Base-by-base conservation (phyloP, 2,797 vertebrate genomes). In the Platalea minor region DNA sequence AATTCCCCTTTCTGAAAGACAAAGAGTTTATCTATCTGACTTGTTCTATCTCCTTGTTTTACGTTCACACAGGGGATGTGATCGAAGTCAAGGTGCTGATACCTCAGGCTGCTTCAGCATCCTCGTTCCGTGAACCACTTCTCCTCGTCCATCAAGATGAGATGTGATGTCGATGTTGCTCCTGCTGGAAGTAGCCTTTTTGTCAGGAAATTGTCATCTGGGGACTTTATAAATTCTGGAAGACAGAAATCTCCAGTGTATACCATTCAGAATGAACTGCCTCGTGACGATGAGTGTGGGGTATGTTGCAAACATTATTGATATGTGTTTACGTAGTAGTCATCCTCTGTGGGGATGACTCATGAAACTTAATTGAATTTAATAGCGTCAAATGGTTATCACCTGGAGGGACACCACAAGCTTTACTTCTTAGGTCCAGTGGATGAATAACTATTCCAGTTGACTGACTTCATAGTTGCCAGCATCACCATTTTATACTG, bases 171-270 rank as follows among this genome's bases (percentile, higher is more conserved):
- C 65, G 85, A 26, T 61, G 59, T 48, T 75, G 43, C 6, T 76
- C 45, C 81, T 85, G 67, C 37, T 87, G 59, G 35, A 88, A 51
- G 59, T 12, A 79, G 45, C 57, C 50, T 78, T 88, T 92, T 67
- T 88, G 65, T 61, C 70, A 92, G 59, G 50, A 89, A 91, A 85
- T 33, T 60, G 46, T 56, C 69, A 78, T 77, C 56, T 21, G 13
- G 73, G 72, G 21, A 5, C 28, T 89, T 64, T 26, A 74, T 64
- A 90, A 88, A 74, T 61, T 35, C 43, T 79, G 59, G 37, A 7
- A 43, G 70, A 50, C 23, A 54, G 45, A 64, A 84, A 67, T 68
- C 57, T 86, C 61, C 37, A 20, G 15, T 75, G 51, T 23, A 51
- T 28, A 11, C 35, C 2, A 0, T 70, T 46, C 68, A 31, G 56